These are phyloP conservation scores for Sebastes itinus DNA, from an alignment of 2,797 vertebrate species.

Conservation along the genomic window DNA sequence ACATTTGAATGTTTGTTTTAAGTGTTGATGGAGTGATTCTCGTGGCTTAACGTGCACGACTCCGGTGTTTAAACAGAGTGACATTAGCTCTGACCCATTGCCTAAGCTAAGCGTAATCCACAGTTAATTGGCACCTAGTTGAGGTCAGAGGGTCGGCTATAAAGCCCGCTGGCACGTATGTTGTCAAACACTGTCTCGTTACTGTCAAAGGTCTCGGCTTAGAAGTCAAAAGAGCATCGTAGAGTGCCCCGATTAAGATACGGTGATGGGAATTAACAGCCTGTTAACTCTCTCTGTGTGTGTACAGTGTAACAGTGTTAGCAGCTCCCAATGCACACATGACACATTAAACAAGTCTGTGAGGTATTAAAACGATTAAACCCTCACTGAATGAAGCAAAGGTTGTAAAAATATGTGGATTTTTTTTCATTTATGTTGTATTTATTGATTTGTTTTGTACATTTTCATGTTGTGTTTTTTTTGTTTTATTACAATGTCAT, in stretches of 20 bases:
- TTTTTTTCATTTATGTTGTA: background rate
- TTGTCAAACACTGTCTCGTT: slow-evolving; percentile 83
- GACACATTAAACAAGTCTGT: slow-evolving; percentile 24
- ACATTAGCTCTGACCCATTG: slow-evolving; percentile 77
- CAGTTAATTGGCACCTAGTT: slow-evolving; percentile 84
- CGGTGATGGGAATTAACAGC: slow-evolving; percentile 45
- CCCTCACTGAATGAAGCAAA: background rate
- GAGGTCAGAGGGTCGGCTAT: slow-evolving; percentile 73
- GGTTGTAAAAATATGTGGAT: background rate
- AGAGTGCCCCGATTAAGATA: slow-evolving; percentile 61
- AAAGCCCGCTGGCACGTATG: slow-evolving; percentile 76
- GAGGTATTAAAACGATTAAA: slow-evolving; percentile 23
- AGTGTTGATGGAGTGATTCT: slow-evolving; percentile 41
- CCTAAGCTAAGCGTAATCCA: slow-evolving; percentile 82
- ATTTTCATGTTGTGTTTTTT: background rate
- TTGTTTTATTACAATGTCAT: background rate
- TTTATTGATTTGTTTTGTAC: background rate
- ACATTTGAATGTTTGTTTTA: slow-evolving; percentile 1
- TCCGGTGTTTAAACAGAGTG: slow-evolving; percentile 70
- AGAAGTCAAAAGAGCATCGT: slow-evolving; percentile 76
- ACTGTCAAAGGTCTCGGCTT: slow-evolving; percentile 75
- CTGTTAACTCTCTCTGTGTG: slow-evolving; percentile 55
- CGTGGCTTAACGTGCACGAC: slow-evolving; percentile 49
- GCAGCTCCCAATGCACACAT: slow-evolving; percentile 37
- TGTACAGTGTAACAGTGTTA: slow-evolving; percentile 36